phyloP scores from a whole-genome alignment of 2,113 vertebrate genomes.

The Tamias sibiricus region DNA sequence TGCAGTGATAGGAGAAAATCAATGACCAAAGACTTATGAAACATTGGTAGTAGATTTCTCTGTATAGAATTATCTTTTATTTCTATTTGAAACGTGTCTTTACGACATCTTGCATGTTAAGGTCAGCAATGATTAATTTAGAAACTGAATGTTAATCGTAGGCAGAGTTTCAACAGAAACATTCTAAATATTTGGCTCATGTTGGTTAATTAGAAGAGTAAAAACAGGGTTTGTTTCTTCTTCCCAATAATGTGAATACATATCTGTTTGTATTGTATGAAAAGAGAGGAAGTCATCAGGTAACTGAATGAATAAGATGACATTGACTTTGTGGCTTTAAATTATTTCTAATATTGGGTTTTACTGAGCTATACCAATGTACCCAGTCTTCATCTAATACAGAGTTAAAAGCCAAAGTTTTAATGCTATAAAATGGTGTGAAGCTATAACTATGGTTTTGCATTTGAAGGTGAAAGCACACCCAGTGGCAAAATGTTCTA shows the following conservation, averaged over 20 bases:
- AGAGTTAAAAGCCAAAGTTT: constrained; percentile 30
- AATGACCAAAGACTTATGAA: constrained; percentile 50
- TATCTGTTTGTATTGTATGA: constrained; percentile 6
- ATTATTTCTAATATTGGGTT: constrained; percentile 50
- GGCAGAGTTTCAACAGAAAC: constrained; percentile 59
- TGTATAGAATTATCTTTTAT: constrained; percentile 21
- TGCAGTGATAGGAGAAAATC: neutral
- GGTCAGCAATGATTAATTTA: constrained; percentile 67
- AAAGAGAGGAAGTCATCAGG: constrained; percentile 33
- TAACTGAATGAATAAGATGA: constrained; percentile 40
- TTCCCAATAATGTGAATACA: constrained; percentile 8
- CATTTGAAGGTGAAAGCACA: constrained; percentile 29
- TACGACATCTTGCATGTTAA: constrained; percentile 60
- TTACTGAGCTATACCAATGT: constrained; percentile 39
- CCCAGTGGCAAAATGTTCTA: neutral
- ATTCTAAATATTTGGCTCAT: constrained; percentile 51
- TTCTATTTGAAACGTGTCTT: constrained; percentile 27
- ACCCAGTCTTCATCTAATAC: constrained; percentile 11
- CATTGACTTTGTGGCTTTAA: constrained; percentile 49
- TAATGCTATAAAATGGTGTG: neutral
- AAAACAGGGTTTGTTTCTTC: constrained; percentile 25
- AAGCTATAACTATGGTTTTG: neutral
- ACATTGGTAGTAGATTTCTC: constrained; percentile 21
- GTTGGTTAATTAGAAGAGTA: constrained; percentile 59
- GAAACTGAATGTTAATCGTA: constrained; percentile 67